Conservation (phyloP, 2,113 vertebrate genomes). For the Cinclus mexicanus region DNA sequence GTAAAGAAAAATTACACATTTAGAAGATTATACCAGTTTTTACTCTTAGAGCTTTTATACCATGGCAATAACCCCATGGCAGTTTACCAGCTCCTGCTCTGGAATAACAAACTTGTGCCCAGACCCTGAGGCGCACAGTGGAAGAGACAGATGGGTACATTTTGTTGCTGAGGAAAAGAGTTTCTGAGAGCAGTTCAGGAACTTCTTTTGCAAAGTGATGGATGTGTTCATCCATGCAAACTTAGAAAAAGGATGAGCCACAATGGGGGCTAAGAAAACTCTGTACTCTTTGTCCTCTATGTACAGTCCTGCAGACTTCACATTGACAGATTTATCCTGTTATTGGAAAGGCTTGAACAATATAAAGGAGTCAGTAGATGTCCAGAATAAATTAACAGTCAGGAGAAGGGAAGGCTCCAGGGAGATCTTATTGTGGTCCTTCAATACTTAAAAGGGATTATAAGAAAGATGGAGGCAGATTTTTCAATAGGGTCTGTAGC, state of each 20-base stretch:
- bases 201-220: constrained; percentile 29
- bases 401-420: not conserved
- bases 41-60: not conserved
- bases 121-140: not conserved
- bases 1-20: not conserved
- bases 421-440: not conserved
- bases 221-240: not conserved
- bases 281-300: not conserved
- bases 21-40: not conserved
- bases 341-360: not conserved
- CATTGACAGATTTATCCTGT: not conserved
- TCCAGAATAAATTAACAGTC: not conserved
- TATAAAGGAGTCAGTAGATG: not conserved
- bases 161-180: constrained; percentile 9
- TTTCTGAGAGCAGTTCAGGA: not conserved
- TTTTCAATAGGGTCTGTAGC: not conserved
- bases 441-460: not conserved
- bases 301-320: not conserved
- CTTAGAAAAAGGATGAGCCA: not conserved
- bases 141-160: not conserved
- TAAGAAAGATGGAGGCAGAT: not conserved
- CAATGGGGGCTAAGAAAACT: constrained; percentile 8
- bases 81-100: not conserved
- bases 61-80: not conserved
- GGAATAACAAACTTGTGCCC: not conserved